Evolutionary conservation across 2,797 vertebrate species (phyloP).

Genomic region (Jordanella pulchra): DNA sequence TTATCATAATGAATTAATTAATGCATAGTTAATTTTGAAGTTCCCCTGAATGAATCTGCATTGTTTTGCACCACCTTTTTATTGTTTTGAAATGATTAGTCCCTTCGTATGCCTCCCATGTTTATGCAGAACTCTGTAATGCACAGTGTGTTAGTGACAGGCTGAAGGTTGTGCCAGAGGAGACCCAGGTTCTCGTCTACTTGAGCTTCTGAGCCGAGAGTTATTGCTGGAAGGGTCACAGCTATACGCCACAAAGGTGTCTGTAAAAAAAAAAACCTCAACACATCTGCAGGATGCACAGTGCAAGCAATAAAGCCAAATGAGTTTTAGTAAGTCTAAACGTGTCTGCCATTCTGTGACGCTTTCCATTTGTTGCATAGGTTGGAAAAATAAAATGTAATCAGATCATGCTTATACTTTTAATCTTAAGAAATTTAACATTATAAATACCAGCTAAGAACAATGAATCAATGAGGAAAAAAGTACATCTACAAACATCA

Average conservation of each 20-base stretch:
- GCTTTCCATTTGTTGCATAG: no score
- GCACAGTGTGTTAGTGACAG: conserved; percentile 5
- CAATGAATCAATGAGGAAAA: neutral
- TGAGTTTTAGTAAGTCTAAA: conserved; percentile 66
- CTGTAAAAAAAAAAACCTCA: conserved; percentile 46
- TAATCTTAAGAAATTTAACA: neutral
- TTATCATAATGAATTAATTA: conserved; percentile 42
- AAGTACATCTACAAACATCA: no score
- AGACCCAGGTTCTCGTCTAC: neutral
- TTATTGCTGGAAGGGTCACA: conserved; percentile 26
- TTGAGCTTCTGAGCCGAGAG: conserved; percentile 35
- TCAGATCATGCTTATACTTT: neutral
- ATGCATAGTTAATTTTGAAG: conserved; percentile 47
- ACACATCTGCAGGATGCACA: conserved; percentile 59
- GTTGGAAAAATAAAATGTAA: neutral
- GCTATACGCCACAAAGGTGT: conserved; percentile 50
- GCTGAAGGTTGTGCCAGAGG: conserved; percentile 16
- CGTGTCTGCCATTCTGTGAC: neutral
- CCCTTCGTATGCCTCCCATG: conserved; percentile 43
- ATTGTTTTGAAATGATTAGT: conserved; percentile 58
- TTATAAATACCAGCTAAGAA: neutral
- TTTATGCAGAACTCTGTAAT: conserved; percentile 28
- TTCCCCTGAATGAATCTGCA: conserved; percentile 63
- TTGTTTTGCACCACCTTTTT: conserved; percentile 71
- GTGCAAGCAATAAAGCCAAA: conserved; percentile 82